Percentiles rank a stretch among this genome's conserved stretches.
Evolutionary conservation across 2,888 invertebrate species (phyloP).

Genomic region (Bombyx huttoni): DNA sequence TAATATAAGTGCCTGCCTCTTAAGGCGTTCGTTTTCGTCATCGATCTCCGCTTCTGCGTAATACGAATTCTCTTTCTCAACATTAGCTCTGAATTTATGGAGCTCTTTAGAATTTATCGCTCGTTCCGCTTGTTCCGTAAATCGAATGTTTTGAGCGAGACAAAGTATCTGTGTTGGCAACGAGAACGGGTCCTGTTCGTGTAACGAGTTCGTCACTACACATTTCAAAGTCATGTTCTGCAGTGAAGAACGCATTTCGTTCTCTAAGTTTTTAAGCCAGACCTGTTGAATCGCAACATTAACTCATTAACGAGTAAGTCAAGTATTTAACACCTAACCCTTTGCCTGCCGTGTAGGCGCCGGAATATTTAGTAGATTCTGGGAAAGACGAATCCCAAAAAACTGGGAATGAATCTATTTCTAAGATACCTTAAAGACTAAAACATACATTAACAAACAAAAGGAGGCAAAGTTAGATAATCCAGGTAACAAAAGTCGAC

Average conservation of each 20-base stretch:
- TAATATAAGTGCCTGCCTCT: constrained; percentile 91
- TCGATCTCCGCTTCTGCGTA: constrained; percentile 67
- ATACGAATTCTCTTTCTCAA: constrained; percentile 64
- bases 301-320: too few relatives aligned
- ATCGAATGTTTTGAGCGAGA: constrained; percentile 86
- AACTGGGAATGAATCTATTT: too few relatives aligned
- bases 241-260: constrained; percentile 81
- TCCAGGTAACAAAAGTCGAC: too few relatives aligned
- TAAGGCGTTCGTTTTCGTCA: constrained; percentile 79
- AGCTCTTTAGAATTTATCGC: constrained; percentile 80
- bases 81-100: constrained; percentile 57
- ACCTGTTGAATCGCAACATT: constrained; percentile 38
- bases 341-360: too few relatives aligned
- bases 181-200: constrained; percentile 61
- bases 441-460: too few relatives aligned
- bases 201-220: constrained; percentile 52
- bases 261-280: constrained; percentile 86
- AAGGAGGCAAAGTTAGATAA: too few relatives aligned
- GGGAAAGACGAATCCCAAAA: too few relatives aligned
- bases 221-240: constrained; percentile 76
- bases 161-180: constrained; percentile 85
- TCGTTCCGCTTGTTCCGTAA: constrained; percentile 87
- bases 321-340: too few relatives aligned
- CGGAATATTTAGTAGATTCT: too few relatives aligned
- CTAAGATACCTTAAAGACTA: too few relatives aligned